phyloP scores from a whole-genome alignment of 1,140 invertebrate species.

The Euschistus heros region DNA sequence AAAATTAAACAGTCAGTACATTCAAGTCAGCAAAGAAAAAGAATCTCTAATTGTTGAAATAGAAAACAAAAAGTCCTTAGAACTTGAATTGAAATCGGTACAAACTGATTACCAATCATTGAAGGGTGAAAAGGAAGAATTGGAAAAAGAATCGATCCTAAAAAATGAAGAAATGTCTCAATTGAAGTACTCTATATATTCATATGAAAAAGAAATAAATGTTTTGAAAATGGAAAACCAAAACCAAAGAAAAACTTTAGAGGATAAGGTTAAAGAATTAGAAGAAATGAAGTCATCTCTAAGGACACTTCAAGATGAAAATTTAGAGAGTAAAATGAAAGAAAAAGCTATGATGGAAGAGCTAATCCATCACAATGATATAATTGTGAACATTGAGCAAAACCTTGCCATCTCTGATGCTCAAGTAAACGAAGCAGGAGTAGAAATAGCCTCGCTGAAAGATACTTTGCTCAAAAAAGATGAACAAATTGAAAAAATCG shows the following conservation, averaged over 20 bases:
- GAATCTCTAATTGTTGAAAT: background rate
- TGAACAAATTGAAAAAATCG: background rate
- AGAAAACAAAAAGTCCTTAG: background rate
- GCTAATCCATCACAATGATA: background rate
- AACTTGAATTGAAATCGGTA: background rate
- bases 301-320: background rate
- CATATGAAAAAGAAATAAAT: background rate
- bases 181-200: background rate
- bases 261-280: background rate
- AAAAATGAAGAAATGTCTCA: background rate
- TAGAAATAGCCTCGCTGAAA: background rate
- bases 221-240: background rate
- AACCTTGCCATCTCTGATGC: background rate
- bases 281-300: too few relatives aligned
- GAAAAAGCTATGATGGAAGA: background rate
- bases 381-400: background rate
- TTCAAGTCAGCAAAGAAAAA: slow-evolving; percentile 2
- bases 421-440: background rate
- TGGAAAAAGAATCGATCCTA: background rate
- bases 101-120: background rate
- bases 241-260: background rate
- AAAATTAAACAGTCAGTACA: background rate
- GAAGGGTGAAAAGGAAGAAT: background rate
- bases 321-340: background rate
- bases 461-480: background rate